Conservation (phyloP, 2,797 vertebrate species). For the Pempheris klunzingeri region DNA sequence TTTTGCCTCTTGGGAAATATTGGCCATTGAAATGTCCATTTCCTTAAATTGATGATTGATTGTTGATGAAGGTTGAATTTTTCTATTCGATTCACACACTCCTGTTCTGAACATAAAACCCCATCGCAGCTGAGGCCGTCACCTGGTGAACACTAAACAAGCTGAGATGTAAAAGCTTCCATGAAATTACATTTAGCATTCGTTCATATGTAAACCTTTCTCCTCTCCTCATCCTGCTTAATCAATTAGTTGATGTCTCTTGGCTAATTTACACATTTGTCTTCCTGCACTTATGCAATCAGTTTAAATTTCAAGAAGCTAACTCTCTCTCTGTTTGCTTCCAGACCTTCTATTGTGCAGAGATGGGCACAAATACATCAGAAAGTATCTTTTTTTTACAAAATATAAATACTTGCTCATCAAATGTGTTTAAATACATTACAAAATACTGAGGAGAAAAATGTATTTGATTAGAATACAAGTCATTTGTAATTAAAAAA, state of each 20-base stretch:
- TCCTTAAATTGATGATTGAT: not conserved
- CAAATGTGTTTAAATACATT: no score
- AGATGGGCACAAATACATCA: no score
- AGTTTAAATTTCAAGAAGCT: constrained; percentile 21
- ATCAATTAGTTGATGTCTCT: constrained; percentile 12
- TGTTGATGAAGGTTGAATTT: not conserved
- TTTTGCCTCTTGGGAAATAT: not conserved
- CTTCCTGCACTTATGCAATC: constrained; percentile 33
- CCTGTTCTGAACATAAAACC: constrained; percentile 9
- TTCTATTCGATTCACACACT: constrained; percentile 3
- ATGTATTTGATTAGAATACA: no score
- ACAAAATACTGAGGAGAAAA: no score
- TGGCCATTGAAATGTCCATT: not conserved
- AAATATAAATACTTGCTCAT: no score
- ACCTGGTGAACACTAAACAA: constrained; percentile 15
- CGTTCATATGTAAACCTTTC: constrained; percentile 4
- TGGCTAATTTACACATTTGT: constrained; percentile 22
- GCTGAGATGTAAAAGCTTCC: constrained; percentile 1
- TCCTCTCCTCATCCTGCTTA: not conserved
- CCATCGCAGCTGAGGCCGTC: constrained; percentile 28
- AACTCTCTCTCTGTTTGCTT: constrained; percentile 21
- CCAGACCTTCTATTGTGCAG: constrained; percentile 9
- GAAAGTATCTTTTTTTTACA: no score
- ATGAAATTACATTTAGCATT: constrained; percentile 3
- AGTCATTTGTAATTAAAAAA: no score